Evolutionary conservation across 1,140 invertebrate genomes (phyloP), one percentile per base, ranked within the genome.

Genomic region (Heliconius hermathena): DNA sequence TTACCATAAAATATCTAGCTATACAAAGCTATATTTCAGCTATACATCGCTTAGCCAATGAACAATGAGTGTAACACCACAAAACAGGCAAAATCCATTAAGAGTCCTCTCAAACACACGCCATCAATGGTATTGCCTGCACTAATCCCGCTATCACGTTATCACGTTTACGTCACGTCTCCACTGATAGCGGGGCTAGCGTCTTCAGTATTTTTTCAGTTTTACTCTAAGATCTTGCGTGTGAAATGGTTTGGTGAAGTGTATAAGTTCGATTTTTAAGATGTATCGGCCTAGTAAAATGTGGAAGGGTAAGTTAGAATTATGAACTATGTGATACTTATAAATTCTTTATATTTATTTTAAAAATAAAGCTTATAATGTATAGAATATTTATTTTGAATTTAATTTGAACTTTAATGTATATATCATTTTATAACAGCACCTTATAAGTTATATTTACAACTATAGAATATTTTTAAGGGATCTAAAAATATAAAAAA

Each of bases 121-220:
- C 71, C 77, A 72, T 83, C 78, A 82, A 81, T 84, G 81, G 81
- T 81, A 81, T 82, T 83, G 80, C 76, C 81, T 81, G 57, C 54
- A 78, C 76, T 81, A 80, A 81, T 83, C 85, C 84, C 74, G 8
- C 74, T 80, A 84, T 82, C 81, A 79, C 60, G 74, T 84, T 88
- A 88, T 88, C 86, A 80, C 71, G 71, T 77, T 80, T 75, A 84
- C 87, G 84, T 87, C 87, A 87, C 80, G 85, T 82, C 72, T 66
- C 73, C 60, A 54, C 41, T 83, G 86, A 89, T 87, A 87, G 83
- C 73, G 74, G 66, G 80, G 76, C 80, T 72, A 76, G 80, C 76
- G 75, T 83, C 79, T 79, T 76, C 79, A 52, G 77, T 79, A 70
- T 84, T 78, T 82, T 84, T 83, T 52, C 71, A 76, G 77, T 76